Percentiles rank a stretch among this genome's conserved stretches.
These are phyloP conservation scores for Ischnus inquisitorius DNA, from an alignment of 2,888 invertebrate species.

Conservation along the genomic window DNA sequence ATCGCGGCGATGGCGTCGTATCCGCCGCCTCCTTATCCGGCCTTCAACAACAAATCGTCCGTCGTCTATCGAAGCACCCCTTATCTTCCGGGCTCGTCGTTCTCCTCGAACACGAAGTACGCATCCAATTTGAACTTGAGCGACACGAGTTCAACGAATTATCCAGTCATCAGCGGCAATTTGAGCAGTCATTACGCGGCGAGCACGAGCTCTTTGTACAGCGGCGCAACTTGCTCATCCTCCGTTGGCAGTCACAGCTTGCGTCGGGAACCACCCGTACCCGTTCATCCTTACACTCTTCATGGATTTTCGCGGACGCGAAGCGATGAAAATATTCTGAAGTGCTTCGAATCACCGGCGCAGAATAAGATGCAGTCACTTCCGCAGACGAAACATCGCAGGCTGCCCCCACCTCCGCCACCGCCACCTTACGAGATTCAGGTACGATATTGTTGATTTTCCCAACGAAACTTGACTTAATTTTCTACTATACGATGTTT, in stretches of 20 bases:
- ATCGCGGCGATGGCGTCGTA: slow-evolving; percentile 88
- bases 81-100: slow-evolving; percentile 89
- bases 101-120: slow-evolving; percentile 88
- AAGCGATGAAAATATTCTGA: slow-evolving; percentile 94
- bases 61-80: slow-evolving; percentile 94
- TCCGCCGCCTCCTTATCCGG: slow-evolving; percentile 87
- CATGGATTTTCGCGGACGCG: slow-evolving; percentile 87
- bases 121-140: slow-evolving; percentile 92
- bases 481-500: neutral
- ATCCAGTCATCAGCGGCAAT: slow-evolving; percentile 77
- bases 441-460: slow-evolving; percentile 72
- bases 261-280: slow-evolving; percentile 82
- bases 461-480: too few species aligned
- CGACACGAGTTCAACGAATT: slow-evolving; percentile 79
- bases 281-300: slow-evolving; percentile 79
- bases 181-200: slow-evolving; percentile 84
- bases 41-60: slow-evolving; percentile 87
- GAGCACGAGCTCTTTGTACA: slow-evolving; percentile 85
- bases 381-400: slow-evolving; percentile 86
- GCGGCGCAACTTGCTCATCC: slow-evolving; percentile 85
- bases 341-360: slow-evolving; percentile 87
- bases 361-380: slow-evolving; percentile 78
- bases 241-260: slow-evolving; percentile 85
- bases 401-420: slow-evolving; percentile 87
- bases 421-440: slow-evolving; percentile 86